A percentile compares a stretch with the other conserved stretches of the same genome.
phyloP scores from a whole-genome alignment of 2,888 invertebrate genomes.

The Ametastegia equiseti region DNA sequence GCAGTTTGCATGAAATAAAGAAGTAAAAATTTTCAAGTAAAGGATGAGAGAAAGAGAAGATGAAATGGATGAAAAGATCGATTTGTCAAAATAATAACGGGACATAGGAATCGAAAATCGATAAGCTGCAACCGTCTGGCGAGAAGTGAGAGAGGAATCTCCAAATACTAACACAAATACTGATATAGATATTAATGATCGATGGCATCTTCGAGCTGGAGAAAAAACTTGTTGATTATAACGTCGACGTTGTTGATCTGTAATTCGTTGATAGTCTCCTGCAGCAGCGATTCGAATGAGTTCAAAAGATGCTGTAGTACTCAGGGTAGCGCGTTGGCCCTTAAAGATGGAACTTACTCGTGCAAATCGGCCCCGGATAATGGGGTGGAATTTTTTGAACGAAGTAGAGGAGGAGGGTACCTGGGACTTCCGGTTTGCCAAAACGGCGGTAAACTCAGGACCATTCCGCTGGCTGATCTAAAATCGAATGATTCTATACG shows the following conservation, averaged over 20 bases:
- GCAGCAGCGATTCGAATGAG: not conserved
- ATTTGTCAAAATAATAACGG: no score
- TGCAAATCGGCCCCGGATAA: not conserved
- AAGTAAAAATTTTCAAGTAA: no score
- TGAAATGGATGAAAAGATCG: no score
- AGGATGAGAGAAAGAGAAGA: no score
- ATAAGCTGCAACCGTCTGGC: no score
- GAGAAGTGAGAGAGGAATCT: not conserved
- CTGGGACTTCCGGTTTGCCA: constrained; percentile 4
- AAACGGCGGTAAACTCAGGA: not conserved
- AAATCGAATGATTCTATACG: not conserved
- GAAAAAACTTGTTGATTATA: not conserved
- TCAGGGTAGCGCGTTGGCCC: not conserved
- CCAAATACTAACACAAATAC: not conserved
- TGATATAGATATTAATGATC: not conserved
- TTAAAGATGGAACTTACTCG: not conserved
- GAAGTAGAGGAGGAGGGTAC: no score
- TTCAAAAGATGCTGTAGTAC: constrained; percentile 1
- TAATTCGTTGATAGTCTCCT: no score
- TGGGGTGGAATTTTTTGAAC: not conserved
- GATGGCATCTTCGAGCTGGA: not conserved
- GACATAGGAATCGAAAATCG: no score
- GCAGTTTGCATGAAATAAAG: no score
- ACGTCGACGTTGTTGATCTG: not conserved
- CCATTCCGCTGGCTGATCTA: not conserved